phyloP scores from a whole-genome alignment of 2,113 vertebrate species.

The Heterotis niloticus region DNA sequence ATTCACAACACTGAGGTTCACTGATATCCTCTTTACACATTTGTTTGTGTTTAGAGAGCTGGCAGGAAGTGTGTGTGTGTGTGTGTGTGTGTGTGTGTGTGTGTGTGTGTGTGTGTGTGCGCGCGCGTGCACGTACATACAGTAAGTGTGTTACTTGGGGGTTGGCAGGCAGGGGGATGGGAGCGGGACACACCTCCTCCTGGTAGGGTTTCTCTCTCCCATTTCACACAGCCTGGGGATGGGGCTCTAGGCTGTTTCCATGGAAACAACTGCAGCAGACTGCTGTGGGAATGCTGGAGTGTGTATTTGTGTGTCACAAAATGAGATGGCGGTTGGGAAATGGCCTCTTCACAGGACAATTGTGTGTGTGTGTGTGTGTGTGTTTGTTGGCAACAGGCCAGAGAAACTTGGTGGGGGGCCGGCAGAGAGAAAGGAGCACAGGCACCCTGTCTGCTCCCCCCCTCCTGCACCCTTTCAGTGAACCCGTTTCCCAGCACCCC shows the following conservation, averaged over 20 bases:
- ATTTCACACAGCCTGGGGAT: no score
- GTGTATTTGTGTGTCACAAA: slow-evolving; percentile 25
- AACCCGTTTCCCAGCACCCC: not conserved
- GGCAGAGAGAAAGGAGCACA: not conserved
- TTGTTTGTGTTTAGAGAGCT: not conserved
- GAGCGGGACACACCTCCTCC: no score
- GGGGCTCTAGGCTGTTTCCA: not conserved
- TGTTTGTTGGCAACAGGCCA: not conserved
- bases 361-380: slow-evolving; percentile 17
- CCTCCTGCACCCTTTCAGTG: not conserved
- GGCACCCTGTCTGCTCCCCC: not conserved
- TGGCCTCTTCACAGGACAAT: no score
- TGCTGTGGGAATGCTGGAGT: slow-evolving; percentile 38
- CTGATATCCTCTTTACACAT: no score
- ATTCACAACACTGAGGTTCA: no score
- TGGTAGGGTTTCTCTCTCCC: no score
- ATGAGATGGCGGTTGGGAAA: slow-evolving; percentile 9
- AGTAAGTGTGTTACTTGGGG: not conserved
- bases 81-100: slow-evolving; percentile 22
- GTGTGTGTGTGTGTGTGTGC: slow-evolving; percentile 43
- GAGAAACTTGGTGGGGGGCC: not conserved
- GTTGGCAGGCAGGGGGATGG: no score
- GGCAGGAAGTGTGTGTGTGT: slow-evolving; percentile 13
- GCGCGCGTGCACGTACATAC: slow-evolving; percentile 16
- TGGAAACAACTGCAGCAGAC: no score